phyloP scores from a whole-genome alignment of 2,888 invertebrate genomes.

The Frankliniella intonsa region DNA sequence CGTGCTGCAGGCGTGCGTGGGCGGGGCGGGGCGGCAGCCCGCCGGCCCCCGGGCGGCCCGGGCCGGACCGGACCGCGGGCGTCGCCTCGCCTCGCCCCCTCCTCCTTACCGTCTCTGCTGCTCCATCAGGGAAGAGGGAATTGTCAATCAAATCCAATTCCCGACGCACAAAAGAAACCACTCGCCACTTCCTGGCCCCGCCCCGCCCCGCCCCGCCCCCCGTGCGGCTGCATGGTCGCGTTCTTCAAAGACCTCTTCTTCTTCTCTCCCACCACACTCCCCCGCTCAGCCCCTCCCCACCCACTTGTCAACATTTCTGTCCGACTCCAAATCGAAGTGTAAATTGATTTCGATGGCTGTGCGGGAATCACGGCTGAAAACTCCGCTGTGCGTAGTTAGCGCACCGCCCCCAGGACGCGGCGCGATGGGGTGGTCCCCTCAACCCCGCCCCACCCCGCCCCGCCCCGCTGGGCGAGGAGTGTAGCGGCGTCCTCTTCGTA shows the following conservation, averaged over 20 bases:
- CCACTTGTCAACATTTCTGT: not conserved
- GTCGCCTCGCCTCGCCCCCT: too few relatives aligned
- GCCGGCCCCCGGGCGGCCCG: too few relatives aligned
- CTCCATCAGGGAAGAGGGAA: slow-evolving; percentile 20
- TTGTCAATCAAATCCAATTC: slow-evolving; percentile 27
- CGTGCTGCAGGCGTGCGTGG: too few relatives aligned
- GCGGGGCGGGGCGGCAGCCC: not conserved
- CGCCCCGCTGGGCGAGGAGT: not conserved
- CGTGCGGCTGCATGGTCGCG: not conserved
- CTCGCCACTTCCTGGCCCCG: slow-evolving; percentile 21
- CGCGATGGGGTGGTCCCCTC: too few relatives aligned
- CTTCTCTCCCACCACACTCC: not conserved
- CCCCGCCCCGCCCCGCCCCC: not conserved
- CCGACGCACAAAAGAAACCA: slow-evolving; percentile 18
- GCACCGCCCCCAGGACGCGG: too few relatives aligned
- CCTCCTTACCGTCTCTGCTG: not conserved
- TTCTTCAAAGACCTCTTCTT: too few relatives aligned
- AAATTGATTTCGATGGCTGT: slow-evolving; percentile 6
- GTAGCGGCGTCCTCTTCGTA: not conserved
- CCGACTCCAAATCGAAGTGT: slow-evolving; percentile 5
- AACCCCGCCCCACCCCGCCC: not conserved
- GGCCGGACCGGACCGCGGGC: too few relatives aligned
- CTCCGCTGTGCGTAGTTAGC: not conserved
- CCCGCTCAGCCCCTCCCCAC: not conserved
- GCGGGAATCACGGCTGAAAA: slow-evolving; percentile 6